Base-by-base conservation (phyloP, 1,140 invertebrate genomes). In the Potamilus streckersoni region DNA sequence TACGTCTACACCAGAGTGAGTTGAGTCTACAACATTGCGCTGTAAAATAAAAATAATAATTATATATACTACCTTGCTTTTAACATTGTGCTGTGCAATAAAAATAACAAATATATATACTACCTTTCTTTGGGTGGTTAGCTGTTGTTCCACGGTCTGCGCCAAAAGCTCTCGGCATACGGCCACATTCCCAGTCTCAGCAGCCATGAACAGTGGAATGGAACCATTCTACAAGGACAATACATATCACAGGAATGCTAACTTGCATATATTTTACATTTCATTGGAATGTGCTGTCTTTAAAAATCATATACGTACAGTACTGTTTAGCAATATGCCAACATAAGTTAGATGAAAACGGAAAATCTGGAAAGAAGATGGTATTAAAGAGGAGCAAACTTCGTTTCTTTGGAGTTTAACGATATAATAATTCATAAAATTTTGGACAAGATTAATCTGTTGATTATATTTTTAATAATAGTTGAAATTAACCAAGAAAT, bases 161-260 rank as follows among this genome's bases (percentile, higher is more conserved):
- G 94, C 92, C 70, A 99, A 92, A 27, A 99, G 92, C 91, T 98
- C 97, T 80, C 95, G 93, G 84, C 95, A 95, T 92, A 98, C 96
- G 70, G 95, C 95, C 86, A 96, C 94, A 90, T 98, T 98, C 17
- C 97, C 97, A 58, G 94, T 94, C 88, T 98, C 96, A 70, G 98
- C 94, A 55, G 97, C 96, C 82, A 97, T 90, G 84, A 98, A 93
- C 81, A 99, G 91, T 79, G 97, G 97, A 83, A 98, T 95, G 90
- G 96, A 96, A 74, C 97, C 97, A 89, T 94, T 94, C 87, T 89
- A 72, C 60, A 62, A 79, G 19, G 63, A 55, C 64, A 70, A 67
- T 49, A 27, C 63, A 64, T 15, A 19, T 20, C 20, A 62, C 19
- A 8, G 60, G 19, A 11, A 62, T n/a, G 19, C 13, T 11, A 8